Evolutionary conservation across 2,888 invertebrate species (phyloP).

Genomic region (Stenoptilia bipunctidactyla): DNA sequence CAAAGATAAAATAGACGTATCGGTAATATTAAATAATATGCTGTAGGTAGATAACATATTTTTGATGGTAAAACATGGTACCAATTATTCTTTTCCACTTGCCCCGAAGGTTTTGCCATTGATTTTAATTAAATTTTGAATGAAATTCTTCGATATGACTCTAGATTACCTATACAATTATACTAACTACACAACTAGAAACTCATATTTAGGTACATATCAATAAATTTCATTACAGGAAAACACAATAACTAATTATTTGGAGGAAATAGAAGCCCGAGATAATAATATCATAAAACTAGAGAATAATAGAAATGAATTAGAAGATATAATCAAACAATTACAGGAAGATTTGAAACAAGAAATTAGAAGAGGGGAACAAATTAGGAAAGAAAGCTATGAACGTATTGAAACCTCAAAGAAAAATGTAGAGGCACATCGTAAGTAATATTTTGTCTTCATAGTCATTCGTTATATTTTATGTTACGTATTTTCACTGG

Average conservation of each 20-base stretch:
- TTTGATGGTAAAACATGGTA: no score
- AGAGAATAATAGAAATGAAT: constrained; percentile 49
- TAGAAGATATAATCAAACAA: constrained; percentile 43
- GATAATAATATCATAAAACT: constrained; percentile 44
- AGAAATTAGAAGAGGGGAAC: constrained; percentile 37
- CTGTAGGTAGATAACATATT: neutral
- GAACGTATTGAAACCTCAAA: constrained; percentile 35
- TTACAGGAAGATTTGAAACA: constrained; percentile 33
- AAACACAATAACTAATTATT: constrained; percentile 29
- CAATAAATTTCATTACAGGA: constrained; percentile 31
- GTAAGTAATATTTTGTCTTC: no score
- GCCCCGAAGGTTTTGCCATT: no score
- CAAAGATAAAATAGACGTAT: constrained; percentile 21
- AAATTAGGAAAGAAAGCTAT: constrained; percentile 32
- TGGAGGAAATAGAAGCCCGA: constrained; percentile 34
- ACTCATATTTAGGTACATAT: no score
- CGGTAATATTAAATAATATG: neutral
- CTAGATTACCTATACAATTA: no score
- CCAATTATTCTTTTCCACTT: no score
- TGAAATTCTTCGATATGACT: no score
- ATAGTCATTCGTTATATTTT: no score
- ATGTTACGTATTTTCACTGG: no score
- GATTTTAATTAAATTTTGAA: no score
- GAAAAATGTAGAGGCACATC: constrained; percentile 48
- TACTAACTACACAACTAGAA: no score